Conservation (phyloP, 2,113 vertebrate species). For the Rhineura floridana region DNA sequence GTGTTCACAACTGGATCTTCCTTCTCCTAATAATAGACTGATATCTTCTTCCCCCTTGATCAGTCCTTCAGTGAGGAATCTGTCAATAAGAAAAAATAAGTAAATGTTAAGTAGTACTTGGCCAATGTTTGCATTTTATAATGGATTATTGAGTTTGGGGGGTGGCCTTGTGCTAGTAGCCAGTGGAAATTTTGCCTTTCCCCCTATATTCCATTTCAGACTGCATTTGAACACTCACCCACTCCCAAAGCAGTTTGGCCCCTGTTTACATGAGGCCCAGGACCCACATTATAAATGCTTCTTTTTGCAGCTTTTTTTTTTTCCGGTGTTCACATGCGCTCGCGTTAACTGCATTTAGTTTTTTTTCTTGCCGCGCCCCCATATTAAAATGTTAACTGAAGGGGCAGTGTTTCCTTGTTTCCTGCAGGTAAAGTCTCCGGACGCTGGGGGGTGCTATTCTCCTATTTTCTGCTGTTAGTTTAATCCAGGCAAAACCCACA, state of each 20-base stretch:
- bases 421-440: too few relatives aligned
- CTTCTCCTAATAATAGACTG: constrained; percentile 47
- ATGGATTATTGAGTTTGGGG: neutral
- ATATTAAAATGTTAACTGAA: too few relatives aligned
- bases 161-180: neutral
- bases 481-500: too few relatives aligned
- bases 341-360: too few relatives aligned
- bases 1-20: constrained; percentile 47
- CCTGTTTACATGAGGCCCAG: too few relatives aligned
- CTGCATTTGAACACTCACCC: neutral
- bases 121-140: neutral
- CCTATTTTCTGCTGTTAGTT: too few relatives aligned
- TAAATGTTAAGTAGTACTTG: neutral
- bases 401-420: too few relatives aligned
- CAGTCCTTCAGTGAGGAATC: constrained; percentile 44
- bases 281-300: too few relatives aligned
- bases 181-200: neutral
- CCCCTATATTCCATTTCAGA: neutral
- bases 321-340: too few relatives aligned
- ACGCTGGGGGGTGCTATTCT: too few relatives aligned
- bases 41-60: constrained; percentile 47
- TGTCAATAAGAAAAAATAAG: constrained; percentile 47
- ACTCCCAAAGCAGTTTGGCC: neutral
- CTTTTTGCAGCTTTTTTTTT: too few relatives aligned
- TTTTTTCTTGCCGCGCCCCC: too few relatives aligned